Evolutionary conservation across 2,888 invertebrate genomes (phyloP).

Genomic region (Nesidiocoris tenuis): DNA sequence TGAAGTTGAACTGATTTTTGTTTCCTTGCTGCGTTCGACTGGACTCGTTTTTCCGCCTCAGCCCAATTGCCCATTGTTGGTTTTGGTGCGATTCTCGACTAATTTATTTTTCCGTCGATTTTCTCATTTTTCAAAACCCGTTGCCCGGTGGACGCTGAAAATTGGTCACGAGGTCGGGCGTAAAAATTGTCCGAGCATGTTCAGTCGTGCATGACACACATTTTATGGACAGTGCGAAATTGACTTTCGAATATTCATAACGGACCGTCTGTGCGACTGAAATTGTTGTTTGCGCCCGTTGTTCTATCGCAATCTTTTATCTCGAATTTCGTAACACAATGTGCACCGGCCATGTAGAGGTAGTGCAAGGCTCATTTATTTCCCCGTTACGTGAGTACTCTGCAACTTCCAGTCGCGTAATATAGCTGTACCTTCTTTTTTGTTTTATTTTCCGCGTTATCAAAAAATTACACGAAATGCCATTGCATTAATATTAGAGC

Average conservation of each 20-base stretch:
- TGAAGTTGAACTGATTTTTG: no score
- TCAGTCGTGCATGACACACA: conserved; percentile 20
- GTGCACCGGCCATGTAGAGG: background rate
- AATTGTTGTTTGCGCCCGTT: background rate
- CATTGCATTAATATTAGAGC: no score
- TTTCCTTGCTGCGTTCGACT: no score
- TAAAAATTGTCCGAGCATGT: conserved; percentile 18
- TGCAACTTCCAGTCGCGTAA: background rate
- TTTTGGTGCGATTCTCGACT: no score
- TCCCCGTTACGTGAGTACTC: background rate
- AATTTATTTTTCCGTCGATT: no score
- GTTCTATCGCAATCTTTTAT: background rate
- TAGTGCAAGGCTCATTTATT: background rate
- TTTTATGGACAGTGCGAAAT: background rate
- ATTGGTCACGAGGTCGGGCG: conserved; percentile 4
- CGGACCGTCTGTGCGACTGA: background rate
- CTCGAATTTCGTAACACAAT: background rate
- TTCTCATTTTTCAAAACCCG: no score
- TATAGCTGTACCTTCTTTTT: no score
- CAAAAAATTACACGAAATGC: no score
- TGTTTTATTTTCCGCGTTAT: no score
- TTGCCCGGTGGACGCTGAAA: no score
- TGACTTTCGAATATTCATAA: background rate
- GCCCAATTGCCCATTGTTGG: no score
- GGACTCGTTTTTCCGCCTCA: no score